A percentile compares a stretch with the other conserved stretches of the same genome.
Conservation (phyloP, 2,888 invertebrate genomes). For the Terebella lapidaria region DNA sequence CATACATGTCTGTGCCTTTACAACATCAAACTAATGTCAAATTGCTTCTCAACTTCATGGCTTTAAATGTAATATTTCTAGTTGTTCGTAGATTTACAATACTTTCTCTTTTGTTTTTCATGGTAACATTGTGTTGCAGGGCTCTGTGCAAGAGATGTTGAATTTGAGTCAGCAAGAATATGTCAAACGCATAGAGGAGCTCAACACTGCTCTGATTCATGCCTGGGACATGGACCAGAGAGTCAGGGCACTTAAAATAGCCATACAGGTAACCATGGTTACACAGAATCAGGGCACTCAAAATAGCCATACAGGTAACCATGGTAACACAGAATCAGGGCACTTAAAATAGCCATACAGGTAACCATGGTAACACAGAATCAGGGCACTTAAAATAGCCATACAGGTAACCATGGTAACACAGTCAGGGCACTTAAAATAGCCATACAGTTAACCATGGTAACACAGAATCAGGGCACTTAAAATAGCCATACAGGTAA, state of each 20-base stretch:
- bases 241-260: conserved; percentile 86
- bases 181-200: conserved; percentile 77
- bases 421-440: too few species aligned
- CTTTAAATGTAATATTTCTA: neutral
- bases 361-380: too few species aligned
- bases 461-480: too few species aligned
- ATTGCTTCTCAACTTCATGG: neutral
- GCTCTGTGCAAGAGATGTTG: conserved; percentile 71
- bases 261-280: conserved; percentile 72
- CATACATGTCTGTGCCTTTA: neutral
- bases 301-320: too few species aligned
- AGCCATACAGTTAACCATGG: too few species aligned
- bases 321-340: too few species aligned
- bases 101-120: neutral
- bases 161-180: conserved; percentile 92
- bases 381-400: too few species aligned
- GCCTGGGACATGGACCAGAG: conserved; percentile 94
- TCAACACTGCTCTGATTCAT: conserved; percentile 82
- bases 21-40: neutral
- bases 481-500: too few species aligned
- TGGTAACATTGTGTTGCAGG: too few species aligned
- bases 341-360: too few species aligned
- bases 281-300: too few species aligned
- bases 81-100: neutral
- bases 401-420: too few species aligned